Conservation (phyloP, 2,888 invertebrate species). For the Drosophila flavopinicola region DNA sequence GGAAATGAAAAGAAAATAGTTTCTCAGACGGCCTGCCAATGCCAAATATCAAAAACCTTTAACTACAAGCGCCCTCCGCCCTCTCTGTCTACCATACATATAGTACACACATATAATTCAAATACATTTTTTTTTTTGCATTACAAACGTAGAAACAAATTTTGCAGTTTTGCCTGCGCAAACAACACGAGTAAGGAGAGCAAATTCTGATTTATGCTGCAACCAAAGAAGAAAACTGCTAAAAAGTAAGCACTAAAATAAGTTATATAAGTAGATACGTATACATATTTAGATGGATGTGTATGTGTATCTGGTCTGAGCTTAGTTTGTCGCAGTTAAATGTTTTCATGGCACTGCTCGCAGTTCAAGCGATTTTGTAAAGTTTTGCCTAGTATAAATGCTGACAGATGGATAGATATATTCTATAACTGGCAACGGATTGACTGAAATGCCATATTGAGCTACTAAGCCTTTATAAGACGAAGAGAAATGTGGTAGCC, state of each 20-base stretch:
- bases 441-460: slow-evolving; percentile 20
- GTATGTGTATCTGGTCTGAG: slow-evolving; percentile 1
- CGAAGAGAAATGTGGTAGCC: background rate
- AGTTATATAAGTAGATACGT: slow-evolving; percentile 52
- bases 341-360: slow-evolving; percentile 15
- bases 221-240: slow-evolving; percentile 29
- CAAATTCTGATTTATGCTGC: slow-evolving; percentile 55
- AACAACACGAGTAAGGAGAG: slow-evolving; percentile 9
- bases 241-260: slow-evolving; percentile 55
- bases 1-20: slow-evolving; percentile 74
- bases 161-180: slow-evolving; percentile 22
- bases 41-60: slow-evolving; percentile 38
- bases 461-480: background rate
- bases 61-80: background rate
- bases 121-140: slow-evolving; percentile 34
- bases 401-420: slow-evolving; percentile 13
- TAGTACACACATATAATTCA: slow-evolving; percentile 12
- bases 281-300: background rate
- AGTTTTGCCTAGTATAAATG: slow-evolving; percentile 9
- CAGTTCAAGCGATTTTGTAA: slow-evolving; percentile 29
- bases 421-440: slow-evolving; percentile 13
- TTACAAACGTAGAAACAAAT: slow-evolving; percentile 34
- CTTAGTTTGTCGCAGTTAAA: slow-evolving; percentile 22
- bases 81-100: background rate
- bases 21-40: slow-evolving; percentile 56